phyloP scores from a whole-genome alignment of 2,797 vertebrate species.

The Rhinoraja longicauda region DNA sequence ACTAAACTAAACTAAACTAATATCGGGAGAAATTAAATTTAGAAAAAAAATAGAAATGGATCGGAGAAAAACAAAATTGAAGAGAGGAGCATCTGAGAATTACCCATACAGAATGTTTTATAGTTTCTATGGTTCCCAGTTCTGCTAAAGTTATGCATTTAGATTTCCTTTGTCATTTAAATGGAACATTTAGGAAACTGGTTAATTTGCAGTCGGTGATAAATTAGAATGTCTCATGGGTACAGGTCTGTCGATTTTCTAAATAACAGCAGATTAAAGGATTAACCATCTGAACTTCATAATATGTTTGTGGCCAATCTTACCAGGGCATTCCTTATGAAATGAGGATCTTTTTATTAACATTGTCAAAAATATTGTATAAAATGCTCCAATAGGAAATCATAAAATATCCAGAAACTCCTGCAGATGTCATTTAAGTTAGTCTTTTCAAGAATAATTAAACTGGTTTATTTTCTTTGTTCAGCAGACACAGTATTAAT shows the following conservation, averaged over 20 bases:
- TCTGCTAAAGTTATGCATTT: neutral
- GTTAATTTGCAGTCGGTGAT: slow-evolving; percentile 9
- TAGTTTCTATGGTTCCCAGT: slow-evolving; percentile 21
- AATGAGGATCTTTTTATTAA: neutral
- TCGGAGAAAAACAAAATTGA: neutral
- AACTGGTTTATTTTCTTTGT: neutral
- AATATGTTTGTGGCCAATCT: neutral
- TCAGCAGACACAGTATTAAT: neutral
- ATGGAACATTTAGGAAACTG: slow-evolving; percentile 18
- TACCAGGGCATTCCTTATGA: neutral
- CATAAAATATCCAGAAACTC: neutral
- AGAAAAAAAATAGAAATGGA: neutral
- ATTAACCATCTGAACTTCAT: neutral
- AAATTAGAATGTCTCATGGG: slow-evolving; percentile 24
- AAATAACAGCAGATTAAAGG: slow-evolving; percentile 2
- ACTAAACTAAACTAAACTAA: too few relatives aligned
- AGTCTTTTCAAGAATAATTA: neutral
- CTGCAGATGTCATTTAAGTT: neutral
- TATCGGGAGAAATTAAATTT: neutral
- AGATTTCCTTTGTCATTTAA: slow-evolving; percentile 27
- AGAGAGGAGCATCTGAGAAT: neutral
- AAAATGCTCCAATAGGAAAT: neutral
- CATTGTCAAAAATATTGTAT: neutral
- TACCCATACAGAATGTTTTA: neutral
- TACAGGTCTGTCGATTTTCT: slow-evolving; percentile 15